Evolutionary conservation across 2,113 vertebrate species (phyloP).

Genomic region (Scytalopus superciliaris): DNA sequence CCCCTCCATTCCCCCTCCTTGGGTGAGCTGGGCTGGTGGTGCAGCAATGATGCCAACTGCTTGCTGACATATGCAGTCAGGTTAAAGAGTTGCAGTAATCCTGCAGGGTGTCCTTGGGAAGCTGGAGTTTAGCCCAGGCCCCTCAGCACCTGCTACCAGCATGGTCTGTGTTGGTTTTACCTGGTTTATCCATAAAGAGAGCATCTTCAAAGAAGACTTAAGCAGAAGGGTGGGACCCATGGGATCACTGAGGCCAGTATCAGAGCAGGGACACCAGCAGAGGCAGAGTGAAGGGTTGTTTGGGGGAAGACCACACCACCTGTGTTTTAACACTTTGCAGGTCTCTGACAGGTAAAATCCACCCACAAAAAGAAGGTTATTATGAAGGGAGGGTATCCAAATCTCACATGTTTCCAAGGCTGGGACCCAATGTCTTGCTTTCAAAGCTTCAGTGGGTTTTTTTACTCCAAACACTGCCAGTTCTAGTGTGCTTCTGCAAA

Average conservation of each 20-base stretch:
- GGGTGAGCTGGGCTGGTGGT: not conserved
- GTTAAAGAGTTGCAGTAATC: not conserved
- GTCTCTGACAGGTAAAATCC: not conserved
- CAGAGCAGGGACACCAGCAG: not conserved
- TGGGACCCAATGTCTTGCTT: not conserved
- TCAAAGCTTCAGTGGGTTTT: not conserved
- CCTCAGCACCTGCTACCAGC: not conserved
- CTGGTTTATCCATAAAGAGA: not conserved
- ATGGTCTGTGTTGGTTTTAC: not conserved
- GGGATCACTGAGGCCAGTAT: not conserved
- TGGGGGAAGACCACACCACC: accelerated
- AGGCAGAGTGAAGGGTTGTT: not conserved
- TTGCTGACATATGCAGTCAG: not conserved
- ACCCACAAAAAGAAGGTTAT: not conserved
- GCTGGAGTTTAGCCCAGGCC: not conserved
- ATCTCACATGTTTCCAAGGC: not conserved
- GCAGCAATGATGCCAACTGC: accelerated
- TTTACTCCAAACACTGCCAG: not conserved
- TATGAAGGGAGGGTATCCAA: not conserved
- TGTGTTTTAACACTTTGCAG: not conserved
- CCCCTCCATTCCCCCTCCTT: not conserved
- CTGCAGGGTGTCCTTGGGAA: not conserved
- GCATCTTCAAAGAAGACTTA: not conserved
- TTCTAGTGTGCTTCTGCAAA: not conserved
- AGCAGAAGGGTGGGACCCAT: not conserved